A percentile compares a stretch with the other conserved stretches of the same genome.
phyloP scores from a whole-genome alignment of 2,888 invertebrate species.

The Eupithecia exiguata region DNA sequence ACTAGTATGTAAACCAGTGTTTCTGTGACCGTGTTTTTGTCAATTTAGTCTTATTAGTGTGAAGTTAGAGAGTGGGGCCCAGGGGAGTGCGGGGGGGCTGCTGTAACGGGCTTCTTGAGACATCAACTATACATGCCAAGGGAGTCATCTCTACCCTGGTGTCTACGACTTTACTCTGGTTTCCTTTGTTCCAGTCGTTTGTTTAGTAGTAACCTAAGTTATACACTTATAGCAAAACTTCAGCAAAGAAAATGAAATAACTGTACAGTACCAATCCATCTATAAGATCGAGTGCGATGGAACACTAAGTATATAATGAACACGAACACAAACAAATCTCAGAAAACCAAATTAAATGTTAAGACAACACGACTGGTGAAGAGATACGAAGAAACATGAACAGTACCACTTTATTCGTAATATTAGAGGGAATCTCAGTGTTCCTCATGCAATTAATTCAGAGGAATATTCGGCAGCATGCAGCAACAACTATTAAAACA shows the following conservation, averaged over 20 bases:
- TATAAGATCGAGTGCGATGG: neutral
- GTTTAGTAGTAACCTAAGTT: neutral
- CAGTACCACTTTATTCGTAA: neutral
- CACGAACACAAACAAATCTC: neutral
- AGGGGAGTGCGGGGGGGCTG: neutral
- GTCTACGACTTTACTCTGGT: neutral
- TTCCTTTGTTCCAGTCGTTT: neutral
- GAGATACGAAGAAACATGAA: neutral
- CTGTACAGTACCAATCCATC: neutral
- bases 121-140: slow-evolving; percentile 13
- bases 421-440: neutral
- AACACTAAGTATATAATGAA: neutral
- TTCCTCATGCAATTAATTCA: slow-evolving; percentile 12
- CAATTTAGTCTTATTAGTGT: slow-evolving; percentile 22
- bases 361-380: neutral
- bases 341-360: neutral
- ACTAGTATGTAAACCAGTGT: no score
- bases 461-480: slow-evolving; percentile 14
- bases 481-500: slow-evolving; percentile 22
- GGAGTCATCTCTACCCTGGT: neutral
- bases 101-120: slow-evolving; percentile 12
- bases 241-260: neutral
- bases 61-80: slow-evolving; percentile 12
- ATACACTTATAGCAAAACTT: neutral
- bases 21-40: slow-evolving; percentile 16